Evolutionary conservation across 2,888 invertebrate species (phyloP), one percentile per base, ranked within the genome.

Genomic region (Leptinotarsa juncta): DNA sequence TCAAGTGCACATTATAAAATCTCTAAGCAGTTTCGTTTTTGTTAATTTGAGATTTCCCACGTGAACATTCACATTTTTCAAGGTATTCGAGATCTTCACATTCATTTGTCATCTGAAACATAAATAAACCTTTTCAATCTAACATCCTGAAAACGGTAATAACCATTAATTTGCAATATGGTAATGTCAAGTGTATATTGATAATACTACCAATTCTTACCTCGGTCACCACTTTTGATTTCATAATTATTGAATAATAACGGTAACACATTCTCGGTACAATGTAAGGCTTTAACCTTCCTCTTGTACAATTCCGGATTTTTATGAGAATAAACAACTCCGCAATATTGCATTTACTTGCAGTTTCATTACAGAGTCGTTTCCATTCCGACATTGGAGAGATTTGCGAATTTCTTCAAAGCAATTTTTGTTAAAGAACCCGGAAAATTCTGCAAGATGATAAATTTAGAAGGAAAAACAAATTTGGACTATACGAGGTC

Each of bases 201-300:
- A 70, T 67, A 71, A 67, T 16, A 68, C 62, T 66, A 67, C 65
- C 50, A 67, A 74, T n/a, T 62, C 62, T 75, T 72, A 72, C 65
- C 72, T 65, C 65, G 55, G 42, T 18, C 53, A 12, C 50, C 51
- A 71, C 68, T 53, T 71, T 67, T 72, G 75, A 78, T 80, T 80
- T 80, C 78, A 77, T 78, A 79, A 80, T 76, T 55, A 75, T 80
- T 79, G 74, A 77, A 80, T 79, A 79, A 78, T 80, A 80, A 80
- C 80, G 80, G 80, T 80, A 80, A 79, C 75, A 76, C 74, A 80
- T 80, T 79, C 80, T 65, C 71, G 72, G 72, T 75, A 72, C 71
- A 73, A 62, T 71, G 69, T 66, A 79, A 78, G 80, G 74, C 75
- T 80, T 79, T 77, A 80, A 80, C 80, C 78, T 79, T 78, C 79